Evolutionary conservation across 2,888 invertebrate species (phyloP), one percentile per base, ranked within the genome.

Genomic region (Mythimna pallens): DNA sequence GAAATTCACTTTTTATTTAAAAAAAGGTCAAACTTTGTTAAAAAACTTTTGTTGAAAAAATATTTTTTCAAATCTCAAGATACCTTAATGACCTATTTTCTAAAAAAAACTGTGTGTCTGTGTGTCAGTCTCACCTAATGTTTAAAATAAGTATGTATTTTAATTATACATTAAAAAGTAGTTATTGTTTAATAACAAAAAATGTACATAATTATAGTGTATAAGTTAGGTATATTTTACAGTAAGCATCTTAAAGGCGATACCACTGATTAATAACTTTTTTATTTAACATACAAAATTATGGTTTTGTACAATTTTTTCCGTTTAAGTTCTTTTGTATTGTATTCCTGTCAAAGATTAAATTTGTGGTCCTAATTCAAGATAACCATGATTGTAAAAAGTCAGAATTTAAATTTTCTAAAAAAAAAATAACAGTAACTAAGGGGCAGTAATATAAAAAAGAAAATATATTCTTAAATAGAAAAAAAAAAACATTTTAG

Each of bases 161-260:
- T 65, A 52, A 67, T 74, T 64, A 76, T 80, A 80, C 77, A 74
- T 72, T 57, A 65, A 73, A 73, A 80, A 72, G 66, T 80, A 81
- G 73, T 79, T 78, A 76, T 76, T 72, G 79, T 75, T 71, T 78
- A 50, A 81, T 69, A 71, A 75, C 76, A 65, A 70, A 73, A 64
- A n/a, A 55, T 83, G 86, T 84, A 81, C 76, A 87, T 81, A 69
- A 83, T 86, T 86, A 84, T 84, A 76, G 43, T 57, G 40, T 55
- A 47, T 81, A 78, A 84, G 66, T 68, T 81, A 73, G 25, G 6
- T 40, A 22, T 57, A 69, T 62, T 58, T 74, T 70, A 59, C 47
- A 66, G 50, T 55, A 69, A 70, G 64, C 57, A 65, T 73, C 70
- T 61, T 70, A 64, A 55, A 66, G 30, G 34, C 12, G 6, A 63